These are phyloP conservation scores for Diarsia mendica DNA, from an alignment of 2,888 invertebrate species.

Conservation along the genomic window DNA sequence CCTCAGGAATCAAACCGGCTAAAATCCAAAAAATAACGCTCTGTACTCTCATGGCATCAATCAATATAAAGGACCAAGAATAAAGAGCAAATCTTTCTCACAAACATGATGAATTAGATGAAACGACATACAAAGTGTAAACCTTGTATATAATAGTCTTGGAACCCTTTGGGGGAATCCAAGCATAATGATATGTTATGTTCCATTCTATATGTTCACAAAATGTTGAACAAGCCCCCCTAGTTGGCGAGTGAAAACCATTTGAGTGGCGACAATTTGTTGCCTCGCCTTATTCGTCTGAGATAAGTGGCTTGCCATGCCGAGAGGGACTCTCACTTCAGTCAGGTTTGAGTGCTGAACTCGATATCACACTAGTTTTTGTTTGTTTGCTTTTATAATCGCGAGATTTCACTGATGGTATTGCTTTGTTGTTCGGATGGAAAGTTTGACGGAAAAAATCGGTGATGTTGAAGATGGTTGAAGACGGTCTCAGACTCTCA, in stretches of 20 bases:
- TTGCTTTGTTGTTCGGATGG: constrained; percentile 14
- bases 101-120: too few species aligned
- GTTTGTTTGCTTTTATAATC: constrained; percentile 52
- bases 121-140: too few species aligned
- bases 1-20: too few species aligned
- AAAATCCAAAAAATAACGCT: too few species aligned
- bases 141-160: too few species aligned
- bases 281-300: constrained; percentile 66
- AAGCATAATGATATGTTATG: background rate
- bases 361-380: constrained; percentile 65
- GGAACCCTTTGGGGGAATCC: background rate
- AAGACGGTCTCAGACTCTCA: background rate
- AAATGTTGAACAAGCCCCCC: constrained; percentile 18
- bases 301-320: constrained; percentile 69
- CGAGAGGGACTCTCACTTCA: constrained; percentile 61
- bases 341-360: constrained; percentile 59
- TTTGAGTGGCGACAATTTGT: constrained; percentile 68
- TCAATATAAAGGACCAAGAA: too few species aligned
- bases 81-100: too few species aligned
- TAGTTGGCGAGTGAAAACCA: constrained; percentile 66
- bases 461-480: background rate
- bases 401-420: constrained; percentile 53
- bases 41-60: too few species aligned
- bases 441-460: constrained; percentile 19
- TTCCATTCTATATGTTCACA: constrained; percentile 7